Evolutionary conservation across 1,140 invertebrate genomes (phyloP).

Genomic region (Drosophila rhopaloa): DNA sequence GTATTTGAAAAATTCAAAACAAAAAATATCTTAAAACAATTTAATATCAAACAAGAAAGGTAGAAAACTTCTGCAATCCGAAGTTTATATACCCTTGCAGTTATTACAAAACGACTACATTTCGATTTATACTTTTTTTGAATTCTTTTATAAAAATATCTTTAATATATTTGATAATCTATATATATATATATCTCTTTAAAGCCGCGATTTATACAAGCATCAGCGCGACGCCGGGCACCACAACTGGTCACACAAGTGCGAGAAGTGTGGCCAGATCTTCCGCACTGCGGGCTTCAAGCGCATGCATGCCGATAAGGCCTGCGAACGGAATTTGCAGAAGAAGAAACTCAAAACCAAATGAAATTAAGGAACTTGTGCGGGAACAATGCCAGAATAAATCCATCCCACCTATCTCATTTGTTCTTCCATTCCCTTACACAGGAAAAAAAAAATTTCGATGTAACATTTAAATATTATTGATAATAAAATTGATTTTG

Average conservation of each 20-base stretch:
- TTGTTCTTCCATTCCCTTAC: neutral
- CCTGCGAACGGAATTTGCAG: constrained; percentile 23
- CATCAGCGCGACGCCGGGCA: constrained; percentile 28
- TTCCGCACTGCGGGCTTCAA: constrained; percentile 34
- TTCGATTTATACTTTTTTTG: no score
- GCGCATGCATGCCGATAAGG: constrained; percentile 25
- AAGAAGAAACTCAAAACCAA: constrained; percentile 6
- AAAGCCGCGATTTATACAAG: constrained; percentile 7
- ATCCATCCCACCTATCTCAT: neutral
- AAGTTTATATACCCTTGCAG: no score
- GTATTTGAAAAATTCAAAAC: no score
- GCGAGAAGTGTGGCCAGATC: constrained; percentile 30
- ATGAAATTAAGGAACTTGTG: constrained; percentile 7
- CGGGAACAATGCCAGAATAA: neutral
- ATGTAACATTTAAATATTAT: neutral
- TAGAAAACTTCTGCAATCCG: no score
- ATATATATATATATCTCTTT: neutral
- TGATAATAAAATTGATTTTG: neutral
- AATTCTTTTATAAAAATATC: no score
- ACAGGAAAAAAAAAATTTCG: neutral
- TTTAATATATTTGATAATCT: no score
- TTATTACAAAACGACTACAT: no score
- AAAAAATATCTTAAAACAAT: no score
- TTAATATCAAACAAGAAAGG: no score
- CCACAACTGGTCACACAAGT: constrained; percentile 37